A percentile compares a stretch with the other conserved stretches of the same genome.
Conservation (phyloP, 2,888 invertebrate species). For the Polyommatus icarus region DNA sequence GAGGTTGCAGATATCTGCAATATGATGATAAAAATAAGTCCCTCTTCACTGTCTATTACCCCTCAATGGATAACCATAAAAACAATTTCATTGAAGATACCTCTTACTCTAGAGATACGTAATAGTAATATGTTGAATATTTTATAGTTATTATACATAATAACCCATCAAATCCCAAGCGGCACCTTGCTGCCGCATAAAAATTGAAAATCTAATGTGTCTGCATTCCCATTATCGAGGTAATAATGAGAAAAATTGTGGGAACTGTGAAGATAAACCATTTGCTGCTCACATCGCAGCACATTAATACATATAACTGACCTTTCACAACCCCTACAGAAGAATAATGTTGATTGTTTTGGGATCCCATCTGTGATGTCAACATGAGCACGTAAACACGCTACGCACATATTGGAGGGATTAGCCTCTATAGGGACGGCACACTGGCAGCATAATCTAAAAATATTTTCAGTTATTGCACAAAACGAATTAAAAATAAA, state of each 20-base stretch:
- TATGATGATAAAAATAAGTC: background rate
- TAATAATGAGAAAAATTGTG: no score
- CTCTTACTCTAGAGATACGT: background rate
- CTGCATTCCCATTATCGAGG: no score
- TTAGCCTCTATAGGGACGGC: slow-evolving; percentile 95
- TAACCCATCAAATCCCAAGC: no score
- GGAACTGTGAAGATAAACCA: no score
- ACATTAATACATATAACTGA: slow-evolving; percentile 47
- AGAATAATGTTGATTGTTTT: slow-evolving; percentile 93
- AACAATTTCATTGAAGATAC: no score
- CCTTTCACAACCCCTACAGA: slow-evolving; percentile 96
- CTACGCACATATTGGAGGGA: slow-evolving; percentile 98
- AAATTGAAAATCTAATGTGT: no score
- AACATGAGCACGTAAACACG: slow-evolving; percentile 93
- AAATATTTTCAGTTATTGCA: slow-evolving; percentile 34
- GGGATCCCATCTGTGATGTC: slow-evolving; percentile 98
- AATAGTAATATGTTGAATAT: background rate
- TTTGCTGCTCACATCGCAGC: background rate
- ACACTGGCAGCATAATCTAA: slow-evolving; percentile 95
- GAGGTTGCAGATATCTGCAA: slow-evolving; percentile 92
- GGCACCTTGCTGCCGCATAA: no score
- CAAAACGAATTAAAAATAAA: background rate
- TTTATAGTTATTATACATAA: background rate
- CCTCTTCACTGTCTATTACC: no score
- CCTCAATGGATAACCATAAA: no score